Evolutionary conservation across 2,113 vertebrate genomes (phyloP).

Genomic region (Grus americana): DNA sequence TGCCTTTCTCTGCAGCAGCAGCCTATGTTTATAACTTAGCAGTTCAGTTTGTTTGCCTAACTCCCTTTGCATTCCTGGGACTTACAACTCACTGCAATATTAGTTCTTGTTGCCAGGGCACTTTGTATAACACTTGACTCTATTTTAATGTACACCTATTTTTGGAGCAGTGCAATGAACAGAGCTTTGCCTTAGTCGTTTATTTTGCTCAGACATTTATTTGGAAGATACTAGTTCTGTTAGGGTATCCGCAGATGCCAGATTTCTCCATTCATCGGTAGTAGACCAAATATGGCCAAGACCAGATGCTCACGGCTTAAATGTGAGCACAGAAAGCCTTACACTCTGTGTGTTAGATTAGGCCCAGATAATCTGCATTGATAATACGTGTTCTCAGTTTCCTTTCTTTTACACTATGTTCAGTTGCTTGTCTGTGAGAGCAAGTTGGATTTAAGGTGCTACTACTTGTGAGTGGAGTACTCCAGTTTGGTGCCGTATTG

Average conservation of each 20-base stretch:
- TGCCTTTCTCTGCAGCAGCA: constrained; percentile 54
- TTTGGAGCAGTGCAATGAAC: constrained; percentile 74
- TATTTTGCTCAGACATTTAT: constrained; percentile 78
- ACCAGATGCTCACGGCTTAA: constrained; percentile 62
- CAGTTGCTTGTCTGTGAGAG: neutral
- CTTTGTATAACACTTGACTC: constrained; percentile 75
- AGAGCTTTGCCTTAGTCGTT: constrained; percentile 70
- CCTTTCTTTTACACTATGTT: neutral
- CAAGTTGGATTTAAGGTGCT: neutral
- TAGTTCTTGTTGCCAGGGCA: constrained; percentile 76
- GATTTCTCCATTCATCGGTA: constrained; percentile 75
- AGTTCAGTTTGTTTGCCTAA: constrained; percentile 64
- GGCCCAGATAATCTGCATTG: neutral
- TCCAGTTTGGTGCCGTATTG: neutral
- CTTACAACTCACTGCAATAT: constrained; percentile 74
- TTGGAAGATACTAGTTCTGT: constrained; percentile 73
- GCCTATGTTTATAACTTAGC: constrained; percentile 72
- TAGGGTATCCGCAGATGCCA: constrained; percentile 71
- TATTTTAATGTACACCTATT: constrained; percentile 78
- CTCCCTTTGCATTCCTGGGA: constrained; percentile 72
- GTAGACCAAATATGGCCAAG: constrained; percentile 80
- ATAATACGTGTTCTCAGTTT: neutral
- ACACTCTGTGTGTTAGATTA: neutral
- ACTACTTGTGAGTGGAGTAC: neutral
- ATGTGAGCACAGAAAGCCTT: constrained; percentile 27